These are phyloP conservation scores for Centrocercus urophasianus DNA, from an alignment of 2,113 vertebrate genomes.

Conservation along the genomic window DNA sequence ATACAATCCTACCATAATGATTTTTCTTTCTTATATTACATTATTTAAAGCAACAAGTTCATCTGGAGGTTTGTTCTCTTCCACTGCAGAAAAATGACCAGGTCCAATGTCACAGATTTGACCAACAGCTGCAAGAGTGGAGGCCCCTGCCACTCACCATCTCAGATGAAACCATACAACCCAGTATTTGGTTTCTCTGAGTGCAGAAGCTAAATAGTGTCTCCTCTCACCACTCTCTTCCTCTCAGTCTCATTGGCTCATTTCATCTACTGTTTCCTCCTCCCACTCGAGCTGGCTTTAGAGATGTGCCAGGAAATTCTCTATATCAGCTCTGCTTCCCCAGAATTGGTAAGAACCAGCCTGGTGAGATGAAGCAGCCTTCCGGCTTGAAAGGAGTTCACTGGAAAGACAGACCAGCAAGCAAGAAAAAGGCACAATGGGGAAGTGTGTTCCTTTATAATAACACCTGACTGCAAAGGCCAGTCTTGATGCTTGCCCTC, in stretches of 20 bases:
- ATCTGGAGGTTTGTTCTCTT: neutral
- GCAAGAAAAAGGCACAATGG: neutral
- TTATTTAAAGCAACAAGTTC: neutral
- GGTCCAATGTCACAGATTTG: neutral
- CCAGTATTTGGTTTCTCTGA: neutral
- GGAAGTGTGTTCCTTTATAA: neutral
- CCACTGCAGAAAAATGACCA: neutral
- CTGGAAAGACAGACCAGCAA: neutral
- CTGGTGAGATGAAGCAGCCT: accelerated
- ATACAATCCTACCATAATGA: neutral
- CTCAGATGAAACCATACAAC: neutral
- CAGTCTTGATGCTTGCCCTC: neutral
- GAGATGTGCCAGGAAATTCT: neutral
- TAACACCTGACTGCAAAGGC: neutral
- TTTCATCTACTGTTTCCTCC: neutral
- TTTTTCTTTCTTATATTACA: neutral
- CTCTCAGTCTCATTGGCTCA: neutral
- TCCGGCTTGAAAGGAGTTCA: neutral
- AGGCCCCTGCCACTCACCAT: neutral
- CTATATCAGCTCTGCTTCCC: neutral
- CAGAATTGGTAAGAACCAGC: neutral
- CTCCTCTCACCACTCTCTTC: neutral
- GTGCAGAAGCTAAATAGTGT: neutral
- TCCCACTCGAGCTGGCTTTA: neutral
- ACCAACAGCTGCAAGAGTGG: neutral